Evolutionary conservation across 2,113 vertebrate genomes (phyloP), one percentile per base, ranked within the genome.

Genomic region (Lethenteron camtschaticum): DNA sequence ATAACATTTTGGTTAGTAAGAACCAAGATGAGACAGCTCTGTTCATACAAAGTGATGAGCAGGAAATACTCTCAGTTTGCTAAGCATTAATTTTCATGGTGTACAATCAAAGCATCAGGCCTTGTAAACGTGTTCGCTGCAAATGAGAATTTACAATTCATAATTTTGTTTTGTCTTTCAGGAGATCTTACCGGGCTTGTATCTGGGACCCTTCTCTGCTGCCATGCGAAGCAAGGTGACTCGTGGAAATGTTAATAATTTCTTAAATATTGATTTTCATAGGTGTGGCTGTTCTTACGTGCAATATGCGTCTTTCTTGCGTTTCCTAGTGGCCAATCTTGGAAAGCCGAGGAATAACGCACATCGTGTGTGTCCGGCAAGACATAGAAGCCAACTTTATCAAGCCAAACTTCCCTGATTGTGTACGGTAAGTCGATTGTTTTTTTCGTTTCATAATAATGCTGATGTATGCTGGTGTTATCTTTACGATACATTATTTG

Each of bases 341-440:
- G 74, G 88, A 99, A 80, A 88, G 85, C 80, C 84, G 89, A 76
- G 90, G 89, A 72, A 85, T 99, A 80, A 97, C 90, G 66, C 94
- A 99, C 79, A 79, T 99, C 18, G 86, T 99, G 77, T 99, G 94
- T 79, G 90, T 99, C 79, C 79, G 94, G 72, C 92, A 99, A 86
- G 91, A 94, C 78, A 97, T 97, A 66, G 94, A 99, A 83, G 94
- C 94, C 79, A 99, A 99, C 79, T 99, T 99, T 80, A 92, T 99
- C 75, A 99, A 97, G 82, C 90, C 94, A 79, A 97, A 97, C 82
- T 97, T 97, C 78, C 86, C 88, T 72, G 86, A 90, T 71, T 83
- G 86, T 75, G 95, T 97, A 86, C 87, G 90, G 94, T 99, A 81
- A 84, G 85, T 68, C 55, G 20, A 11, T 24, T 66, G 60, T 24